These are phyloP conservation scores for Nibea albiflora DNA, from an alignment of 2,113 vertebrate genomes.

Conservation along the genomic window DNA sequence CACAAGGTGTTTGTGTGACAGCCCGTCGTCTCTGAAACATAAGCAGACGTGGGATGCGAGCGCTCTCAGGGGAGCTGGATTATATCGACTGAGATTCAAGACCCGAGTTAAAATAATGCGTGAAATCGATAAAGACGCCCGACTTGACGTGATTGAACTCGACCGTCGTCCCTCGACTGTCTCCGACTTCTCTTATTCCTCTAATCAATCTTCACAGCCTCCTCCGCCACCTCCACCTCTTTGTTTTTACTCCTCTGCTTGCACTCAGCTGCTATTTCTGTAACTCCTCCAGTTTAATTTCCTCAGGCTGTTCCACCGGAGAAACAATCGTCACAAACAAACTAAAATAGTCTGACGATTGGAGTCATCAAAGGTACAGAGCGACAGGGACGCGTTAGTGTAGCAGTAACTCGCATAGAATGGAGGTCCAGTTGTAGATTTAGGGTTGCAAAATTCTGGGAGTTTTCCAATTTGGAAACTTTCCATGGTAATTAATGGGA, in stretches of 20 bases:
- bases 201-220: too few relatives aligned
- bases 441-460: too few relatives aligned
- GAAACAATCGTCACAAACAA: background rate
- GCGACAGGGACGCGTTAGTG: too few relatives aligned
- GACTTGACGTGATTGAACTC: slow-evolving; percentile 49
- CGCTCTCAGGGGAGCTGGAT: slow-evolving; percentile 5
- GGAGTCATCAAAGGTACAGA: too few relatives aligned
- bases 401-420: too few relatives aligned
- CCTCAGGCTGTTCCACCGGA: background rate
- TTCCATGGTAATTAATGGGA: too few relatives aligned
- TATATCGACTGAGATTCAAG: slow-evolving; percentile 43
- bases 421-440: too few relatives aligned
- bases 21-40: slow-evolving; percentile 3
- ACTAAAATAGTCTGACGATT: background rate
- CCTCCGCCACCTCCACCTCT: too few relatives aligned
- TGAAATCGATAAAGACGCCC: slow-evolving; percentile 44
- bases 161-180: slow-evolving; percentile 13
- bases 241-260: background rate
- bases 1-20: background rate
- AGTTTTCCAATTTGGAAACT: too few relatives aligned
- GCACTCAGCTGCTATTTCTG: background rate
- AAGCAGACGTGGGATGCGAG: background rate
- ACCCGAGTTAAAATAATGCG: slow-evolving; percentile 17
- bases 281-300: background rate
- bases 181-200: background rate